Percentiles rank a stretch among this genome's conserved stretches.
Conservation (phyloP, 1,140 invertebrate species). For the Goniozus legneri region DNA sequence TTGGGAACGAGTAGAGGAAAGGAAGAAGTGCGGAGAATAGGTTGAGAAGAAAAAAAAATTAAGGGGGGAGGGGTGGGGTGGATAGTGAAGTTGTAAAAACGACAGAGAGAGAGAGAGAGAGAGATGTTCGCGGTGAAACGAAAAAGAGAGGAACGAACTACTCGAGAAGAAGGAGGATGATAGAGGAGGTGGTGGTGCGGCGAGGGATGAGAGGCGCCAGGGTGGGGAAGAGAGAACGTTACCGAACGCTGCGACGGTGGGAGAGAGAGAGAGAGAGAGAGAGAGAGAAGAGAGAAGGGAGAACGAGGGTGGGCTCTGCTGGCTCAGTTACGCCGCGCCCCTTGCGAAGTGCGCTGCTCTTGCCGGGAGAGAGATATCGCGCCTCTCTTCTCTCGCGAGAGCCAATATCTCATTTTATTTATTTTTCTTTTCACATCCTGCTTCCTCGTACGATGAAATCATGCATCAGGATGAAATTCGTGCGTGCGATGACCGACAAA, state of each 20-base stretch:
- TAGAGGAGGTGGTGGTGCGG: not conserved
- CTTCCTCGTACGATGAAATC: slow-evolving; percentile 10
- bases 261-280: slow-evolving; percentile 7
- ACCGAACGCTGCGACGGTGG: slow-evolving; percentile 14
- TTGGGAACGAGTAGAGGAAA: too few relatives aligned
- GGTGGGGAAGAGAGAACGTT: slow-evolving; percentile 1
- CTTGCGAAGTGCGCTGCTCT: slow-evolving; percentile 47
- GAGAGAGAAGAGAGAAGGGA: slow-evolving; percentile 21
- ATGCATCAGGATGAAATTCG: too few relatives aligned
- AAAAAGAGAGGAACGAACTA: not conserved
- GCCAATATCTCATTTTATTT: too few relatives aligned
- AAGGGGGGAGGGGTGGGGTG: too few relatives aligned
- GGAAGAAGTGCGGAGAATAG: too few relatives aligned
- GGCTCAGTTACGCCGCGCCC: slow-evolving; percentile 51
- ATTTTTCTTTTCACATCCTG: too few relatives aligned
- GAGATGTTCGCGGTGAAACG: not conserved
- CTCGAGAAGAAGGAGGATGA: not conserved
- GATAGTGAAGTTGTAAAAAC: not conserved
- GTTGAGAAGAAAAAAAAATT: too few relatives aligned
- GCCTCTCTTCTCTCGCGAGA: slow-evolving; percentile 9
- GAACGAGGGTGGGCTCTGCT: slow-evolving; percentile 33
- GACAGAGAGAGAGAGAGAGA: not conserved
- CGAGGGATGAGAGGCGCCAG: not conserved
- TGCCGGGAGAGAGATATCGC: slow-evolving; percentile 22
- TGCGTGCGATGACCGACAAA: too few relatives aligned